Percentiles rank a stretch among this genome's conserved stretches.
Evolutionary conservation across 2,888 invertebrate species (phyloP).

Genomic region (Drosophila pseudotakahashii): DNA sequence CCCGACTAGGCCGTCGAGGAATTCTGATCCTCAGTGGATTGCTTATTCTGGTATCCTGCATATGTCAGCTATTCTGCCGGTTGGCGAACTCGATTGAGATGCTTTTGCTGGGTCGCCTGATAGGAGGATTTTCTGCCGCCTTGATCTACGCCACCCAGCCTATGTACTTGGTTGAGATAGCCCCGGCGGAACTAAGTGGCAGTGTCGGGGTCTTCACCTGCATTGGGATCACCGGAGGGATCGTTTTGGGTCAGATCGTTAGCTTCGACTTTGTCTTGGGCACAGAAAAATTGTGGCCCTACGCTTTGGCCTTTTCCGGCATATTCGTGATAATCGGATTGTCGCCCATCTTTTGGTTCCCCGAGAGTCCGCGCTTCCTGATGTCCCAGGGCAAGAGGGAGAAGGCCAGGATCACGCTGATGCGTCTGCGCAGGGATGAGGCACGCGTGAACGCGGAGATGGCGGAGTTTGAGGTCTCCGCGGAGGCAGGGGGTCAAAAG

Average conservation of each 20-base stretch:
- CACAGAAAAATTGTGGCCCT: conserved; percentile 89
- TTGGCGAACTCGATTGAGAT: conserved; percentile 89
- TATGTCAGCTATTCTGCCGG: conserved; percentile 88
- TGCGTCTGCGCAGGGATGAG: conserved; percentile 67
- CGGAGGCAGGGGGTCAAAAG: conserved; percentile 80
- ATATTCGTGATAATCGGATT: conserved; percentile 88
- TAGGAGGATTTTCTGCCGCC: conserved; percentile 90
- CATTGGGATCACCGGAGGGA: conserved; percentile 82
- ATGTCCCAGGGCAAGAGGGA: conserved; percentile 88
- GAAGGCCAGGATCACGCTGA: conserved; percentile 84
- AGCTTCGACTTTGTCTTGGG: conserved; percentile 83
- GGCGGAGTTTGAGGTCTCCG: conserved; percentile 80
- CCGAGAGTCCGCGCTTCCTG: conserved; percentile 94
- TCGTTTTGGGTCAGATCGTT: conserved; percentile 74
- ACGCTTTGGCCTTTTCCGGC: conserved; percentile 88
- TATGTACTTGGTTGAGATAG: conserved; percentile 94
- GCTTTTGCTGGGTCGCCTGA: conserved; percentile 89
- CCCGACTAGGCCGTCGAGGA: conserved; percentile 87
- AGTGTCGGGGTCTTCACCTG: conserved; percentile 91
- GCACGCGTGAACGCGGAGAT: conserved; percentile 87
- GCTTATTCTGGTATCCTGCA: conserved; percentile 87
- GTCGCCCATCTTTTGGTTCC: conserved; percentile 87
- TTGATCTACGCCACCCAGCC: conserved; percentile 93
- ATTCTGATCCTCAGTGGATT: conserved; percentile 88
- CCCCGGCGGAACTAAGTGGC: conserved; percentile 90